These are phyloP conservation scores for Pristiophorus japonicus DNA, from an alignment of 2,113 vertebrate species.

Conservation along the genomic window DNA sequence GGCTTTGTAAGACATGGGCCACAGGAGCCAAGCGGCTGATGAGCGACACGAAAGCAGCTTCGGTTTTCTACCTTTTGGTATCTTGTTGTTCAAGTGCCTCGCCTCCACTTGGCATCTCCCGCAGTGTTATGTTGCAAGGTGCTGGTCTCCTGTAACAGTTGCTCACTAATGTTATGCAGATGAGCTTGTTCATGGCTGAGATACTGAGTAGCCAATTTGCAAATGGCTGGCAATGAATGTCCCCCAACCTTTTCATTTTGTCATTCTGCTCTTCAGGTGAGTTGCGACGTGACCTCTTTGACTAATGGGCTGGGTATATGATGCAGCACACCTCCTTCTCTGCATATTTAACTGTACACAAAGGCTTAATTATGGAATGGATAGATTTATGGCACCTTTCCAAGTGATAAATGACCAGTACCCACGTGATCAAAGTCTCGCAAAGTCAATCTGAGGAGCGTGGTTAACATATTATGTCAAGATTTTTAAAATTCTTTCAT, in stretches of 20 bases:
- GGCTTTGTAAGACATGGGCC: neutral
- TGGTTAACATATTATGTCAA: neutral
- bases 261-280: neutral
- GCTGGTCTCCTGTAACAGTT: neutral
- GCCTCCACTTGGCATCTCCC: neutral
- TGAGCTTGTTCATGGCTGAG: neutral
- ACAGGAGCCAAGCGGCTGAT: neutral
- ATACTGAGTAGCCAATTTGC: neutral
- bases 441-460: neutral
- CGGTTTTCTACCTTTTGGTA: neutral
- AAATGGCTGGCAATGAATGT: neutral
- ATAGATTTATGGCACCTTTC: constrained; percentile 8
- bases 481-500: neutral
- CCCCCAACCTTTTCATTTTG: neutral
- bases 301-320: neutral
- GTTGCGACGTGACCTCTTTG: neutral
- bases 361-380: constrained; percentile 7
- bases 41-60: neutral
- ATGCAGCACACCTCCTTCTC: neutral
- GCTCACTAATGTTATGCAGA: neutral
- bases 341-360: constrained; percentile 7
- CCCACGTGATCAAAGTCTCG: neutral
- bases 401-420: neutral
- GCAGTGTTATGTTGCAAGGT: neutral
- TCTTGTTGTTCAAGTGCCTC: neutral